Percentiles rank a stretch among this genome's conserved stretches.
Conservation (phyloP, 2,113 vertebrate species). For the Cochlearius cochlearius region DNA sequence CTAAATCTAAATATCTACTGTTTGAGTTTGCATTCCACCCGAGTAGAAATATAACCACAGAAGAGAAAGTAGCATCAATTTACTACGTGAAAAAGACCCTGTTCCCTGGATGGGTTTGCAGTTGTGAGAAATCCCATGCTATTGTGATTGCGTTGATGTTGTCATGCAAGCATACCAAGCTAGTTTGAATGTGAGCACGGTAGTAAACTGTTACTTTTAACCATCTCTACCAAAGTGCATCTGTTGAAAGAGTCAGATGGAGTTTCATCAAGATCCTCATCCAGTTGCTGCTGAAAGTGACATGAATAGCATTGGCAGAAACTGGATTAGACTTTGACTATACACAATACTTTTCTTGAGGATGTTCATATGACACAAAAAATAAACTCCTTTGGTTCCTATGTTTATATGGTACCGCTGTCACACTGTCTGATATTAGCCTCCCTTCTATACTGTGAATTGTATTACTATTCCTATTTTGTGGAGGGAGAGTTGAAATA, state of each 20-base stretch:
- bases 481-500: not conserved
- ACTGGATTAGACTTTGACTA: not conserved
- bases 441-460: not conserved
- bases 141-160: not conserved
- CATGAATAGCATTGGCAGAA: not conserved
- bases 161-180: not conserved
- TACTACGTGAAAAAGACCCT: not conserved
- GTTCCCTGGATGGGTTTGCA: not conserved
- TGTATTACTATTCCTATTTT: not conserved
- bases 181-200: not conserved
- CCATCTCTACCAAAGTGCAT: not conserved
- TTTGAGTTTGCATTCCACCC: not conserved
- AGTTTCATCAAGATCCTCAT: not conserved
- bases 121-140: not conserved
- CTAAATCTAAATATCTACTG: not conserved
- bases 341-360: not conserved
- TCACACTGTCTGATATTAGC: not conserved
- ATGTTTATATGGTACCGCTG: not conserved
- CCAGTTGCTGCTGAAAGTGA: not conserved
- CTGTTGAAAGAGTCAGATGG: not conserved
- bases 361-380: not conserved
- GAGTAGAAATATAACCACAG: not conserved
- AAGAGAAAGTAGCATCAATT: not conserved
- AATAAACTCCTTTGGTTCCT: not conserved
- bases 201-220: not conserved